phyloP scores from a whole-genome alignment of 2,113 vertebrate species.

The Nansenia antarctica region DNA sequence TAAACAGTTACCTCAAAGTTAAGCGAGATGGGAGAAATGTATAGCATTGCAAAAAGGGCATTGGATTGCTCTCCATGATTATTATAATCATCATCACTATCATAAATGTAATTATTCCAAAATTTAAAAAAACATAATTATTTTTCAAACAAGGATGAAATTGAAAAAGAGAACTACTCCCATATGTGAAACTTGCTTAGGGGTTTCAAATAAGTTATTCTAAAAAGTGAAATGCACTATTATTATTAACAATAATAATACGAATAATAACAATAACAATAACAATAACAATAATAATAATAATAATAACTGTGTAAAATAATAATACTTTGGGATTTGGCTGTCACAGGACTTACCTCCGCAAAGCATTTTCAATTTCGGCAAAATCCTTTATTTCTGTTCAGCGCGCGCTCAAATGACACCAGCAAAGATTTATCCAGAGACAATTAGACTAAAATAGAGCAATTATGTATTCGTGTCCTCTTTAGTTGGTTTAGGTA shows the following conservation, averaged over 20 bases:
- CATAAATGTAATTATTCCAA: no score
- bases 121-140: no score
- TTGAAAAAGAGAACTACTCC: no score
- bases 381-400: conserved; percentile 42
- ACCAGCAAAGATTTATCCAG: conserved; percentile 28
- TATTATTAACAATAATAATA: conserved; percentile 13
- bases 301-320: conserved; percentile 5
- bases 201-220: no score
- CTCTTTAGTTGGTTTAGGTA: neutral
- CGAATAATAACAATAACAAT: conserved; percentile 2
- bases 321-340: neutral
- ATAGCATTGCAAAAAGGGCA: no score
- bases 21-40: neutral
- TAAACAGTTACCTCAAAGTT: neutral
- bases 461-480: neutral
- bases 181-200: no score
- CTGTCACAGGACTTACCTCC: conserved; percentile 52
- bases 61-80: no score
- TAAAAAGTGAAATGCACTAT: no score
- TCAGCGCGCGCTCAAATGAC: conserved; percentile 15
- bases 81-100: no score
- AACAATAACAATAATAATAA: neutral
- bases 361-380: conserved; percentile 49
- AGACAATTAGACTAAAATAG: neutral
- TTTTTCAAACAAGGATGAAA: no score